These are phyloP conservation scores for Cryptus armator DNA, from an alignment of 2,888 invertebrate genomes.

Conservation along the genomic window DNA sequence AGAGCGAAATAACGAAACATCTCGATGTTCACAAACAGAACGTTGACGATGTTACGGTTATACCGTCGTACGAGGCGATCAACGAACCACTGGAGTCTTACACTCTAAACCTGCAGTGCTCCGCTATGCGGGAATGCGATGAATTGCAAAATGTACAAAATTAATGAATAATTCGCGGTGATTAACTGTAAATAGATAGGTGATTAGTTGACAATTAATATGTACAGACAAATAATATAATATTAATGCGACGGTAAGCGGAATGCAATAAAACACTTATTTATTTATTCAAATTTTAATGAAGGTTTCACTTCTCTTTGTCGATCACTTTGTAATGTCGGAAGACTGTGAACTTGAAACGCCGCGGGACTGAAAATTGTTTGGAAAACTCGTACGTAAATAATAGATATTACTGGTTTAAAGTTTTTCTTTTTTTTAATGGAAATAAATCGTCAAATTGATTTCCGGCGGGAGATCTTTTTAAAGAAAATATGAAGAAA, in stretches of 20 bases:
- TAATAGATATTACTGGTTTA: too few relatives aligned
- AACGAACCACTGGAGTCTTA: slow-evolving; percentile 16
- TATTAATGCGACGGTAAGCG: neutral
- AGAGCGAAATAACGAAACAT: slow-evolving; percentile 72
- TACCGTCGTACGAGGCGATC: slow-evolving; percentile 9
- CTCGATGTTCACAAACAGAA: slow-evolving; percentile 32
- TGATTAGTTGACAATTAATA: neutral
- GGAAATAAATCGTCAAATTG: too few relatives aligned
- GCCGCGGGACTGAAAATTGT: too few relatives aligned
- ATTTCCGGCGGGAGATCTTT: too few relatives aligned
- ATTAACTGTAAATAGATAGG: neutral
- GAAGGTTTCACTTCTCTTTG: neutral
- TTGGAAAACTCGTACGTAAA: too few relatives aligned
- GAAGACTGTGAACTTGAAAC: too few relatives aligned
- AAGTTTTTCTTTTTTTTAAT: too few relatives aligned
- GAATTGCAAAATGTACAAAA: slow-evolving; percentile 17
- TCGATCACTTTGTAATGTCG: too few relatives aligned
- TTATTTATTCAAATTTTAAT: neutral
- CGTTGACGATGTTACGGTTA: neutral
- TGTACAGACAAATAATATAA: neutral
- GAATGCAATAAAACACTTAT: neutral
- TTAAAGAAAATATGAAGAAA: too few relatives aligned
- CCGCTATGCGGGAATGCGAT: slow-evolving; percentile 6
- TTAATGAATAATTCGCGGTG: neutral
- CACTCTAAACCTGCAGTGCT: neutral